Conservation (phyloP, 2,113 vertebrate species). For the Antennarius striatus region DNA sequence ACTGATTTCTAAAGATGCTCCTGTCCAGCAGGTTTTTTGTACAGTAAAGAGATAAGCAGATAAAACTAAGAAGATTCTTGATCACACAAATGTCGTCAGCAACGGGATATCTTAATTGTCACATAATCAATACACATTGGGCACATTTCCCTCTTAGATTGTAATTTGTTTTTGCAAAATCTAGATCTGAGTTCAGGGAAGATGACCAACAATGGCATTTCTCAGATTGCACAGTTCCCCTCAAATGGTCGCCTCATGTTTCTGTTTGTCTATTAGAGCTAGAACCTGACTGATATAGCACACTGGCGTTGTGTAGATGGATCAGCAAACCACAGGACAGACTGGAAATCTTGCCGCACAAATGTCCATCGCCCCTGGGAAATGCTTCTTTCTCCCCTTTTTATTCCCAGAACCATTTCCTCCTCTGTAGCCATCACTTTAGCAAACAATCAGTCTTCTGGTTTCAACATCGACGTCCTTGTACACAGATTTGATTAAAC, state of each 20-base stretch:
- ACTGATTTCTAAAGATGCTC: too few relatives aligned
- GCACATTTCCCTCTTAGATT: constrained; percentile 19
- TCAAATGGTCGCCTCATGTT: constrained; percentile 42
- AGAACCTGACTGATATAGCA: constrained; percentile 2
- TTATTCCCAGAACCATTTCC: constrained; percentile 55
- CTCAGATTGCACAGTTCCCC: constrained; percentile 51
- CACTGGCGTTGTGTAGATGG: constrained; percentile 18
- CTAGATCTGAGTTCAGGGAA: constrained; percentile 33
- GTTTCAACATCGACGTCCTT: constrained; percentile 49
- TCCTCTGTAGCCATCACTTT: constrained; percentile 37
- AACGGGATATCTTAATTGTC: constrained; percentile 25
- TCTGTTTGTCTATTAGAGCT: constrained; percentile 35
- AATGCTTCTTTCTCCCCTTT: constrained; percentile 22
- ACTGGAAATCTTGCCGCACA: constrained; percentile 44
- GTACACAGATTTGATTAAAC: constrained; percentile 58
- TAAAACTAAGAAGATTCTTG: background rate
- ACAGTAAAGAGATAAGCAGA: too few relatives aligned
- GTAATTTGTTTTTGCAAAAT: constrained; percentile 35
- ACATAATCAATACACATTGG: constrained; percentile 28
- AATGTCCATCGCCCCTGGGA: constrained; percentile 39
- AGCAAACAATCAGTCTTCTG: constrained; percentile 47
- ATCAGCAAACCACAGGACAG: constrained; percentile 28
- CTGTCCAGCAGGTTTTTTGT: too few relatives aligned
- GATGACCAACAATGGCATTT: constrained; percentile 21
- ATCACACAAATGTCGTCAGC: constrained; percentile 4